phyloP scores from a whole-genome alignment of 2,113 vertebrate genomes.

The Emydocephalus ijimae region DNA sequence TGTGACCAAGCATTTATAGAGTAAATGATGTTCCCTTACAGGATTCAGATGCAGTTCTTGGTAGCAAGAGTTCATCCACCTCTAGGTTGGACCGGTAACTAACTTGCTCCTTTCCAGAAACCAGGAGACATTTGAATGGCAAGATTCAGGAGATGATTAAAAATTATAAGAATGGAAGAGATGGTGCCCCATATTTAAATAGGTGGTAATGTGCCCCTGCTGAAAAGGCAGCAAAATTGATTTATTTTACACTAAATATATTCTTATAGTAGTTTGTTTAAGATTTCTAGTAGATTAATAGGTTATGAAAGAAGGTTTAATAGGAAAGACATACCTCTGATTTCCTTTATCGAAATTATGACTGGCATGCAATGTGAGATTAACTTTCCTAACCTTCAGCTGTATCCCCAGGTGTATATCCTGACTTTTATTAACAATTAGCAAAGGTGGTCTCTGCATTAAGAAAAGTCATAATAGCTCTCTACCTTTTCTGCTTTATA shows the following conservation, averaged over 20 bases:
- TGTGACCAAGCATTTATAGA: not conserved
- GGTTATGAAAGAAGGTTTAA: not conserved
- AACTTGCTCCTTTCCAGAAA: not conserved
- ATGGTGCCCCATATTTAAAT: not conserved
- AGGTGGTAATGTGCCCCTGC: not conserved
- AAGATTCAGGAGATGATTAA: not conserved
- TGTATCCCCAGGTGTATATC: not conserved
- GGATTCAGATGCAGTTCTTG: not conserved
- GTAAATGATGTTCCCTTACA: not conserved
- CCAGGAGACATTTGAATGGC: not conserved
- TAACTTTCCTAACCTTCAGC: not conserved
- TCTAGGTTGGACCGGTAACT: not conserved
- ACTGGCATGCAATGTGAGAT: not conserved
- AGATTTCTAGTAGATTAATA: not conserved
- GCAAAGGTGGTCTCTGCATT: not conserved
- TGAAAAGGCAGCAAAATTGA: not conserved
- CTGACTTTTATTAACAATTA: not conserved
- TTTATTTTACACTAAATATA: not conserved
- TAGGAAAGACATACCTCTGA: not conserved
- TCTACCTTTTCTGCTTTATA: not conserved
- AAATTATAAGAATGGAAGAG: not conserved
- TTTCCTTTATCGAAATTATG: not conserved
- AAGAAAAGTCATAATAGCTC: not conserved
- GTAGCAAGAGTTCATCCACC: not conserved
- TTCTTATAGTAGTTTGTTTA: not conserved